Conservation (phyloP, 2,797 vertebrate genomes). For the Acanthurus tractus region DNA sequence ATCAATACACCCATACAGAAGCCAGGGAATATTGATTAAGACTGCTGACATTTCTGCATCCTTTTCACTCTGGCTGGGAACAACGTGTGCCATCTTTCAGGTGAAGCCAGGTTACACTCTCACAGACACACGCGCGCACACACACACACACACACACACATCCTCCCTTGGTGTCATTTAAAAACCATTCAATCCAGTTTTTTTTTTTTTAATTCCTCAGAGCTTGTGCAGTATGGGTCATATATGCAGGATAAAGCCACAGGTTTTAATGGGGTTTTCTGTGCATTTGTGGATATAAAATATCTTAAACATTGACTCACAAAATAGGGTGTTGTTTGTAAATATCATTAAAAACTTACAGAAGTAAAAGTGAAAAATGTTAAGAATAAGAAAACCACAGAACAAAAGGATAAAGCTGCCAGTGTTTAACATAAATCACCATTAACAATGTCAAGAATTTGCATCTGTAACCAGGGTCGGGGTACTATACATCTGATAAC, state of each 20-base stretch:
- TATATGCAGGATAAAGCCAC: not conserved
- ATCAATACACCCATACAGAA: conserved; percentile 40
- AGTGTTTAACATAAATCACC: not conserved
- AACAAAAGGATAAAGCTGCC: no score
- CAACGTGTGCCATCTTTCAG: conserved; percentile 35
- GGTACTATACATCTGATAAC: not conserved
- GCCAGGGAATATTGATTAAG: conserved; percentile 72
- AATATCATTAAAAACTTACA: no score
- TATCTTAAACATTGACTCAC: no score
- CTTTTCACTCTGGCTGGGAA: conserved; percentile 43
- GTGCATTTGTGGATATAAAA: no score
- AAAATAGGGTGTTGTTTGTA: no score
- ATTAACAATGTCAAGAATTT: not conserved
- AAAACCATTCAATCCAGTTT: not conserved
- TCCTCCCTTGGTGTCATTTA: not conserved
- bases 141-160: not conserved
- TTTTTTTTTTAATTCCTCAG: not conserved
- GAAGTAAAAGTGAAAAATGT: no score
- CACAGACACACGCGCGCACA: not conserved
- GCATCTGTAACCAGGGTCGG: not conserved
- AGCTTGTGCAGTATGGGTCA: not conserved
- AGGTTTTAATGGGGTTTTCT: not conserved
- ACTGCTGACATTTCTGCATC: conserved; percentile 73
- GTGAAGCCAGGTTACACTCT: conserved; percentile 18
- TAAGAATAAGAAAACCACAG: no score